Evolutionary conservation across 2,797 vertebrate genomes (phyloP).

Genomic region (Psittacula derbiana): DNA sequence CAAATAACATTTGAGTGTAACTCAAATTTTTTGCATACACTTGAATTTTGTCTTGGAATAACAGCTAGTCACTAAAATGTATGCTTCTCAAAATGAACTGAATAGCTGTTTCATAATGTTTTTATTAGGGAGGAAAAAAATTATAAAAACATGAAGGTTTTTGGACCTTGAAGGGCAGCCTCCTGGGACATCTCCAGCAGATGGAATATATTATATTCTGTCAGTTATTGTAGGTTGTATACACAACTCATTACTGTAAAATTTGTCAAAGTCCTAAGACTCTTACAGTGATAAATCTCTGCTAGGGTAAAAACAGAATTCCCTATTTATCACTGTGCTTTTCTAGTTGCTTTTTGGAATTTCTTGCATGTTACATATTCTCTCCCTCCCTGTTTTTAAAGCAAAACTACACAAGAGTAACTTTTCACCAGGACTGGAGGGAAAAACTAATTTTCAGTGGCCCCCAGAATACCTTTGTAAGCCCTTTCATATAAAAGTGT

Average conservation of each 20-base stretch:
- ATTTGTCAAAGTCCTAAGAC: constrained; percentile 66
- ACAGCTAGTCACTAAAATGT: not conserved
- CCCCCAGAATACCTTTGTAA: not conserved
- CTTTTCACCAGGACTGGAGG: not conserved
- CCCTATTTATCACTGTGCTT: not conserved
- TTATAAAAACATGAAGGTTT: not conserved
- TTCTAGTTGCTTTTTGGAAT: not conserved
- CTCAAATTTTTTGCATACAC: not conserved
- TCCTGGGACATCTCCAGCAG: constrained; percentile 73
- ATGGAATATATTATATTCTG: constrained; percentile 78
- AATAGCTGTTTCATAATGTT: not conserved
- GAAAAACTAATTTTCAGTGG: not conserved
- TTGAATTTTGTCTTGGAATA: not conserved
- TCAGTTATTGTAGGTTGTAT: constrained; percentile 77
- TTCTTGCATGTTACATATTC: not conserved
- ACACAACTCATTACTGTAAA: constrained; percentile 75
- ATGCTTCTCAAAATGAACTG: not conserved
- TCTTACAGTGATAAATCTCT: constrained; percentile 49
- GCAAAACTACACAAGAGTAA: not conserved
- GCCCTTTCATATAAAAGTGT: not conserved
- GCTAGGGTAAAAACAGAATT: constrained; percentile 13
- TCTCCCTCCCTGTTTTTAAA: not conserved
- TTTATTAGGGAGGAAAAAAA: not conserved
- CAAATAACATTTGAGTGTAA: not conserved
- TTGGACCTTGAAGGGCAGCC: constrained; percentile 69